Evolutionary conservation across 2,113 vertebrate genomes (phyloP).

Genomic region (Otolemur garnettii): DNA sequence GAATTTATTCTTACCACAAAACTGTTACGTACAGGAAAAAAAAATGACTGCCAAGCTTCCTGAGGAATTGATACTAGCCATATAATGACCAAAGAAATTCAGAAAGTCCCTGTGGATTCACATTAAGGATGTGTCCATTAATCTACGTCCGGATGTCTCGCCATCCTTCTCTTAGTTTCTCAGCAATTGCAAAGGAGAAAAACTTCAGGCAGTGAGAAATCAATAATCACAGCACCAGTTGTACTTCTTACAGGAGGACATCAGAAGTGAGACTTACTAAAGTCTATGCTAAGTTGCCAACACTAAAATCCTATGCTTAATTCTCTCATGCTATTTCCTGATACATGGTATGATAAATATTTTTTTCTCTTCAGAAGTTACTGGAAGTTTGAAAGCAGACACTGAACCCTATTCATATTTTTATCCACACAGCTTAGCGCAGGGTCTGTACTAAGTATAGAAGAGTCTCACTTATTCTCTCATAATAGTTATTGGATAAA

Average conservation of each 20-base stretch:
- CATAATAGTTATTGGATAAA: neutral
- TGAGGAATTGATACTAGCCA: neutral
- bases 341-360: neutral
- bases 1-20: conserved; percentile 9
- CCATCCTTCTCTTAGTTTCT: neutral
- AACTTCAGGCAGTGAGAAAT: neutral
- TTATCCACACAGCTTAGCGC: neutral
- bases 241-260: neutral
- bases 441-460: neutral
- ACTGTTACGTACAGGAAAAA: neutral
- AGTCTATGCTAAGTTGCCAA: neutral
- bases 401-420: neutral
- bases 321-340: neutral
- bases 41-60: neutral
- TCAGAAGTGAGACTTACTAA: conserved; percentile 22
- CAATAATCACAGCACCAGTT: neutral
- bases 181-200: neutral
- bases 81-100: neutral
- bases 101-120: neutral
- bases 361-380: neutral
- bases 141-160: neutral
- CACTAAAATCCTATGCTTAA: neutral
- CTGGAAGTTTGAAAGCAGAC: neutral
- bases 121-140: neutral
- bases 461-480: neutral